Base-by-base conservation (phyloP, 2,113 vertebrate species). In the Percina caprodes region DNA sequence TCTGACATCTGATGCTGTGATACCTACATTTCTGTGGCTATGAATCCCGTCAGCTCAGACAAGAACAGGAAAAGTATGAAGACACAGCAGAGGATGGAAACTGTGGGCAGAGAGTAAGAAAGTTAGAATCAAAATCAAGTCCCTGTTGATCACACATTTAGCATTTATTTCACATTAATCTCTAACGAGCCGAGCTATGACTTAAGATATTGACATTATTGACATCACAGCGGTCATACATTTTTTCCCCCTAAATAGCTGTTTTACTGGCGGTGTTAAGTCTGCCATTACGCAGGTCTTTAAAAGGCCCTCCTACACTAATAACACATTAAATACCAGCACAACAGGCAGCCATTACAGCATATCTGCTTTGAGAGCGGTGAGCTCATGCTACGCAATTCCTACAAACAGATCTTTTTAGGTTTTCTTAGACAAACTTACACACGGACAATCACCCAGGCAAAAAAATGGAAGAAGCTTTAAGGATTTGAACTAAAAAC, bases 51-150 rank as follows among this genome's bases (percentile, higher is more conserved):
- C 92, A 99, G 96, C 90, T 99, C 98, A 33, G 98, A 99, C 89
- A 99, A 96, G 96, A 99, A 99, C 86, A 99, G 97, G 95, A 99
- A 99, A 82, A 99, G 92, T 92, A 99, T 99, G 94, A 99, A 99
- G 90, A 99, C 91, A 80, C 98, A 99, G 96, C 98, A 99, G 94
- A 98, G 98, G 82, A 99, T 93, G 87, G 98, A 99, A 91, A 99
- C 98, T 99, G 94, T 82, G 94, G 96, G 81, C 81, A 87, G 66
- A 89, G 59, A 88, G 46, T 80, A 61, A 73, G 48, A 84, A 54
- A 55, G 78, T 88, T 23, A 82, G 30, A 88, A 71, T 39, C 46
- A 81, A 9, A 1, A 65, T 71, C 49, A 24, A 55, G n/a, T 60
- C 72, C 26, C 51, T 51, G 75, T 42, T n/a, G 56, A 66, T 48